phyloP scores from a whole-genome alignment of 1,140 invertebrate genomes.

The Achatina immaculata region DNA sequence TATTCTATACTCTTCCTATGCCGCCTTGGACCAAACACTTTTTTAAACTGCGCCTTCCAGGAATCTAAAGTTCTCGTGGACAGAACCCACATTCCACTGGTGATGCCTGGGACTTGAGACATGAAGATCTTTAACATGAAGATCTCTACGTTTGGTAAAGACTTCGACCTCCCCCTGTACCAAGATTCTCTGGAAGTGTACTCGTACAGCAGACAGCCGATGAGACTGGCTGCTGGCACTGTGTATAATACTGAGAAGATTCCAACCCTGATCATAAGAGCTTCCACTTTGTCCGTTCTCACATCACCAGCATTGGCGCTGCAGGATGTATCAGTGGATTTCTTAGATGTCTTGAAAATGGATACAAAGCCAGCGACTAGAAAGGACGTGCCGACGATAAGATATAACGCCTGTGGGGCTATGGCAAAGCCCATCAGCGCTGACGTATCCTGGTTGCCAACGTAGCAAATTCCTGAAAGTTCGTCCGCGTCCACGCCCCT shows the following conservation, averaged over 20 bases:
- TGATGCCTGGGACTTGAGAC: constrained; percentile 94
- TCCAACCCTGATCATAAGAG: constrained; percentile 73
- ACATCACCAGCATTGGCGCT: background rate
- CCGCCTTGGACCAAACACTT: constrained; percentile 14
- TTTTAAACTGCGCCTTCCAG: constrained; percentile 83
- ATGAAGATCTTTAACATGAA: constrained; percentile 97
- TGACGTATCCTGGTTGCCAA: constrained; percentile 87
- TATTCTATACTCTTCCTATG: constrained; percentile 59
- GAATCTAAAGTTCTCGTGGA: constrained; percentile 93
- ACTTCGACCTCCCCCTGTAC: constrained; percentile 53
- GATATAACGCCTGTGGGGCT: constrained; percentile 72
- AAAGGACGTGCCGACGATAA: constrained; percentile 72
- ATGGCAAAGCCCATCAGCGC: constrained; percentile 76
- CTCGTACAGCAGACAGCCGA: constrained; percentile 76
- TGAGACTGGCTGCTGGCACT: constrained; percentile 74
- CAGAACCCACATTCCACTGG: constrained; percentile 96
- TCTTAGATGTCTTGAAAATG: constrained; percentile 67
- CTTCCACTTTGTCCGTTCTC: constrained; percentile 70
- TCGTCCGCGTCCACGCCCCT: constrained; percentile 80
- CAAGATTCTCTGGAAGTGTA: constrained; percentile 75
- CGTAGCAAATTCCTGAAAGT: constrained; percentile 88
- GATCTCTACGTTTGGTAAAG: constrained; percentile 73
- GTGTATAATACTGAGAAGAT: constrained; percentile 75
- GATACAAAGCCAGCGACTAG: constrained; percentile 74
- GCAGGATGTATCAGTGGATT: background rate